Evolutionary conservation across 2,113 vertebrate species (phyloP), one percentile per base, ranked within the genome.

Genomic region (Dipodomys stephensi): DNA sequence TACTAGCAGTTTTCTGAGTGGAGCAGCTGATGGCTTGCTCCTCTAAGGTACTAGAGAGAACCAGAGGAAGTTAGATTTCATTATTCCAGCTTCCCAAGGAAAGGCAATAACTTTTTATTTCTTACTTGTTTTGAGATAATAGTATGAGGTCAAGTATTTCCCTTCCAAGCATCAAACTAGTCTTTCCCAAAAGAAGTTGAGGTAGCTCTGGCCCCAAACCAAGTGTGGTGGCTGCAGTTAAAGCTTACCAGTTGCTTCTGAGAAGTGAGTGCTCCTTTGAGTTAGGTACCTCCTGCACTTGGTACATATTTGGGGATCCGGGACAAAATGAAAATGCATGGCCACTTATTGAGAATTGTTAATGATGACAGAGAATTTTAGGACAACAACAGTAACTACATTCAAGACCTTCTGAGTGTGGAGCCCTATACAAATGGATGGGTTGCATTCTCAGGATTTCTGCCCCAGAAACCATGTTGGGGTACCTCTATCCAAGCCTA

Each of bases 281-380:
- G 30, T 81, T 25, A 82, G 77, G 62, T 7, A 28, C 23, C 6
- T 39, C 72, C 23, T 53, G 35, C 10, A 67, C 72, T 20, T 73
- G 53, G 35, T 67, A 12, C 18, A 10, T 76, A 73, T 46, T 83
- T 92, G 7, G 6, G 30, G 57, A 28, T 4, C 79, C 53, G n/a
- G 30, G 62, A n/a, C 46, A 78, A 83, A 81, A 93, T 71, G 62
- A 93, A 91, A 90, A 72, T 83, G 4, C 27, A 87, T n/a, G 6
- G 6, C 46, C 32, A 6, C 57, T 85, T 84, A 30, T 81, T 82
- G 80, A 92, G 44, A 91, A 65, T 82, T 69, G 46, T 73, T 65
- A 73, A 8, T 60, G 9, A 79, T 90, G 62, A 32, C 79, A 67
- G 81, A 68, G 46, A 79, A 84, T 82, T 74, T 89, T 28, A 64